Conservation (phyloP, 2,113 vertebrate species). For the Pygoscelis adeliae region DNA sequence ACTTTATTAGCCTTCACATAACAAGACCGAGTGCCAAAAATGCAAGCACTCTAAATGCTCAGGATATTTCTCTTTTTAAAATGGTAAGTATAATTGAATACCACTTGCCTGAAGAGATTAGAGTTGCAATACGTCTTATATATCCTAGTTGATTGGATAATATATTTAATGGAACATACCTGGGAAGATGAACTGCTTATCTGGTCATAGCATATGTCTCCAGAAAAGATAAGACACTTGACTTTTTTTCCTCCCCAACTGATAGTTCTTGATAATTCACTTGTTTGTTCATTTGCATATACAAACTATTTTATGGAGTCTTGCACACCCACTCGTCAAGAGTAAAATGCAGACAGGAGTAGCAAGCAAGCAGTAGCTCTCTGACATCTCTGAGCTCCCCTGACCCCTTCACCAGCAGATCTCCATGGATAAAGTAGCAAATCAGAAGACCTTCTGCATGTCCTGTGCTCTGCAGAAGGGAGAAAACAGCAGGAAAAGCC, state of each 20-base stretch:
- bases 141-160: conserved; percentile 30
- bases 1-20: conserved; percentile 22
- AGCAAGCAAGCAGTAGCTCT: neutral
- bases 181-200: conserved; percentile 48
- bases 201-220: neutral
- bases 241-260: neutral
- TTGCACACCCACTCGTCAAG: neutral
- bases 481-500: neutral
- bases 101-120: conserved; percentile 14
- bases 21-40: neutral
- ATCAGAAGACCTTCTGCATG: neutral
- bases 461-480: neutral
- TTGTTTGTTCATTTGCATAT: neutral
- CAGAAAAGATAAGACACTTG: conserved; percentile 8
- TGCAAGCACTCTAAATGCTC: conserved; percentile 4
- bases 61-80: conserved; percentile 25
- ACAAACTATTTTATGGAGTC: neutral
- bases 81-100: conserved; percentile 43
- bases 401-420: neutral
- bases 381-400: neutral
- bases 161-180: conserved; percentile 45
- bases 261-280: conserved; percentile 6
- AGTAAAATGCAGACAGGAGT: neutral
- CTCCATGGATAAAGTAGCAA: accelerated
- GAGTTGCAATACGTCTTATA: conserved; percentile 12